Evolutionary conservation across 2,113 vertebrate species (phyloP).

Genomic region (Lutjanus erythropterus): DNA sequence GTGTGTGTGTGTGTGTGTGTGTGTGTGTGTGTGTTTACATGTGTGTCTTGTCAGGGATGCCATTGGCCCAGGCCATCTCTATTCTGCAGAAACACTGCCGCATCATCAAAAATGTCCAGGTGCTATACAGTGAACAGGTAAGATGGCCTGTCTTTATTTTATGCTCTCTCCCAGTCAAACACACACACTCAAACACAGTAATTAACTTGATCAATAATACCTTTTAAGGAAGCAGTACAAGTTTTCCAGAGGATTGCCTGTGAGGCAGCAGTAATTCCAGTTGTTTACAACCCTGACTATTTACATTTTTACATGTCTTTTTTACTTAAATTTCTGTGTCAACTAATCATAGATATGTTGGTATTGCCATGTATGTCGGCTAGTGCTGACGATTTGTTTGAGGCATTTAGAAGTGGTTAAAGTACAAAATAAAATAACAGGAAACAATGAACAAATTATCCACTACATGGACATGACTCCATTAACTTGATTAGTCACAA

Average conservation of each 20-base stretch:
- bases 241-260: neutral
- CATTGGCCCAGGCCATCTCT: constrained; percentile 97
- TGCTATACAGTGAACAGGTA: constrained; percentile 99
- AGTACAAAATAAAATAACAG: too few species aligned
- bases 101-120: constrained; percentile 98
- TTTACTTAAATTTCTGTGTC: neutral
- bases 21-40: constrained; percentile 2
- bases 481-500: too few species aligned
- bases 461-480: too few species aligned
- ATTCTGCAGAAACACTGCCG: constrained; percentile 99
- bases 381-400: too few species aligned
- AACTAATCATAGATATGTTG: neutral
- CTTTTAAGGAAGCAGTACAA: neutral
- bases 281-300: neutral
- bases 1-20: constrained; percentile 2
- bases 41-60: constrained; percentile 89
- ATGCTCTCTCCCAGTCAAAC: too few species aligned
- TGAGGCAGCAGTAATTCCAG: neutral
- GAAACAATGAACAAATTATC: too few species aligned
- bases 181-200: neutral
- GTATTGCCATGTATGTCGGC: too few species aligned
- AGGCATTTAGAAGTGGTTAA: too few species aligned
- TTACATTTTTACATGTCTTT: neutral
- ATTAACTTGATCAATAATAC: neutral
- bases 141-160: neutral